Base-by-base conservation (phyloP, 30 jellyfish, hydroid and myxozoan species). In the Hydractinia echinata region DNA sequence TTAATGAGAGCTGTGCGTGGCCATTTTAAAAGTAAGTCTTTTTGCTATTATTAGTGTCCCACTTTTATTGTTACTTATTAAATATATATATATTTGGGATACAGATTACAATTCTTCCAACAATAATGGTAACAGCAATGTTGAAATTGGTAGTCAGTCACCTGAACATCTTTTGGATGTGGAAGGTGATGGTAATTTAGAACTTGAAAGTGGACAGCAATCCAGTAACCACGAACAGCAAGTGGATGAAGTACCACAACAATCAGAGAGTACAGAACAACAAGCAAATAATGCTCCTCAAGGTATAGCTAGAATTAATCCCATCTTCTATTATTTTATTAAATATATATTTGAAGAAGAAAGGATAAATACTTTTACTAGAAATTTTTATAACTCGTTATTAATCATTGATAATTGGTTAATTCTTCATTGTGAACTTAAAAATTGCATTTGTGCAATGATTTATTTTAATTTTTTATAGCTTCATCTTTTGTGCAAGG, bases 1-100 rank as follows among this genome's bases (percentile, higher is more conserved):
- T 16, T 58, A 58, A 58, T 58, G 69, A 58, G 69, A 58, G 69
- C 69, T 58, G 69, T 58, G 69, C 69, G 19, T 58, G 69, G 18
- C 19, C 69, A 58, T 58, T 58, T 58, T 58, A 58, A 58, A 58
- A 58, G 69, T 58, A 58, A 58, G 69, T 58, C 19, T 16, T 58
- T 58, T 16, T 11, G 44, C 44, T 30, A 30, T 30, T 30, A 30
- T 30, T 30, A 30, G 44, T 30, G 44, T 30, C 44, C 2, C 44
- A 30, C 44, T 30, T 30, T 30, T 30, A 30, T 30, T 30, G 44
- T 30, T 30, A 30, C 44, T 30, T 30, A 30, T 30, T 30, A 30
- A 30, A 30, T 30, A 30, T 30, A 30, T 30, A 30, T 30, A 30
- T 30, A 30, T 30, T 58, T 58, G 15, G 15, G 19, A 11, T 58